These are phyloP conservation scores for Ailuropoda melanoleuca DNA, from an alignment of 2,113 vertebrate species.

Conservation along the genomic window DNA sequence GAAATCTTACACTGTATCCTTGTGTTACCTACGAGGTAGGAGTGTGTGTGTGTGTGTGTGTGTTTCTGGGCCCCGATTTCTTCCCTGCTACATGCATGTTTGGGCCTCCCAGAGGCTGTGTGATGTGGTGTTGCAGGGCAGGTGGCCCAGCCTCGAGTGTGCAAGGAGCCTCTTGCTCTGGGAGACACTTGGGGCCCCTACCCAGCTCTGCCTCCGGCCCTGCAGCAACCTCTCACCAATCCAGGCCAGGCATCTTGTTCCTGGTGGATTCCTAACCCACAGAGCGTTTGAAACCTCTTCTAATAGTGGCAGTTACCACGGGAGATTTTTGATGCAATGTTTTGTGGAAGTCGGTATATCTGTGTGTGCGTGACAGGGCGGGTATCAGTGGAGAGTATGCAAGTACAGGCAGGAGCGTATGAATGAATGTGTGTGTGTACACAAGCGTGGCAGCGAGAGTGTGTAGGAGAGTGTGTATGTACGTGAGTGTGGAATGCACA, in stretches of 20 bases:
- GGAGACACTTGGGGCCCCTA: not conserved
- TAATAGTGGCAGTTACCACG: rapidly evolving
- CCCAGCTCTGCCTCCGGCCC: not conserved
- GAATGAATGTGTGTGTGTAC: not conserved
- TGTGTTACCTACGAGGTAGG: not conserved
- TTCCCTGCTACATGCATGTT: rapidly evolving
- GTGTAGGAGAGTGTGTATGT: no score
- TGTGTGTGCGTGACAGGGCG: not conserved
- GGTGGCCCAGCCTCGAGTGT: not conserved
- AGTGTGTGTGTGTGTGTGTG: not conserved
- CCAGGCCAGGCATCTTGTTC: not conserved
- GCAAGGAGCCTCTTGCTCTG: not conserved
- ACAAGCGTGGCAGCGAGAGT: not conserved
- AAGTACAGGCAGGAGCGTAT: not conserved
- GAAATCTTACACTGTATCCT: not conserved
- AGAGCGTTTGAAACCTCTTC: rapidly evolving
- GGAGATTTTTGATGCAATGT: no score
- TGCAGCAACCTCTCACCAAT: not conserved
- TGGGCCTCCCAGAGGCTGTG: not conserved
- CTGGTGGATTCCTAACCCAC: rapidly evolving
- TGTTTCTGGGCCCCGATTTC: not conserved
- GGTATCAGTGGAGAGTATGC: not conserved
- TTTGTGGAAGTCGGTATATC: not conserved
- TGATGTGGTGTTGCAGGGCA: not conserved
- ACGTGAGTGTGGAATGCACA: not conserved